Evolutionary conservation across 2,888 invertebrate species (phyloP).

Genomic region (Sminthurides aquaticus): DNA sequence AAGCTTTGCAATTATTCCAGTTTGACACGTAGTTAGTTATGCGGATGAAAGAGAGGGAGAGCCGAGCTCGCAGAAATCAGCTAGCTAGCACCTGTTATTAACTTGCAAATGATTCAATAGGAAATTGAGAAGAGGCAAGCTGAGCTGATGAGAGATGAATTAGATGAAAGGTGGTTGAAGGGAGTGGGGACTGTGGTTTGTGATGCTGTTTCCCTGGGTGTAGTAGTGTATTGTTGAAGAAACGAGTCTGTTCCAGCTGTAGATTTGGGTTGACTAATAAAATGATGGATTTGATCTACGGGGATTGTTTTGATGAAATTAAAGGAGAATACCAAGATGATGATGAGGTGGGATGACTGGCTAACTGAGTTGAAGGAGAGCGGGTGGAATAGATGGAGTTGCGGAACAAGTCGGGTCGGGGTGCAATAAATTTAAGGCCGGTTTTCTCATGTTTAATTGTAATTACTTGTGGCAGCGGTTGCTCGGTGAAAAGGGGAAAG

Average conservation of each 20-base stretch:
- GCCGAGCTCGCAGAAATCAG: conserved; percentile 1
- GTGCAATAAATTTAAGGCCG: not conserved
- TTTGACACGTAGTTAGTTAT: conserved; percentile 4
- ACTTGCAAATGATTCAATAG: conserved; percentile 1
- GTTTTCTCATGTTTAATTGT: not conserved
- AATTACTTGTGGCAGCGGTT: not conserved
- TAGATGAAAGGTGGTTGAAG: too few species aligned
- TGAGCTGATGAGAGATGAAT: conserved; percentile 1
- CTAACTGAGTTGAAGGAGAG: too few species aligned
- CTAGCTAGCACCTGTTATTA: not conserved
- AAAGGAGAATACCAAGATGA: too few species aligned
- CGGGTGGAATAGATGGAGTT: not conserved
- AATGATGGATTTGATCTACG: not conserved
- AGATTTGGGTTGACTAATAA: not conserved
- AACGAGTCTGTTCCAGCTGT: too few species aligned
- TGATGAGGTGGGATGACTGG: too few species aligned
- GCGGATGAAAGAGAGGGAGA: not conserved
- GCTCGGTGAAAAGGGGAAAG: not conserved
- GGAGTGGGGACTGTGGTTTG: too few species aligned
- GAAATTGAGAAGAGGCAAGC: not conserved
- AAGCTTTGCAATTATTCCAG: conserved; percentile 12
- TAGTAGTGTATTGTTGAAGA: too few species aligned
- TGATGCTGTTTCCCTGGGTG: too few species aligned
- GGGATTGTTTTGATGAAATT: too few species aligned
- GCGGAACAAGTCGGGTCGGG: not conserved